phyloP scores from a whole-genome alignment of 1,140 invertebrate species.

The Wasmannia auropunctata region DNA sequence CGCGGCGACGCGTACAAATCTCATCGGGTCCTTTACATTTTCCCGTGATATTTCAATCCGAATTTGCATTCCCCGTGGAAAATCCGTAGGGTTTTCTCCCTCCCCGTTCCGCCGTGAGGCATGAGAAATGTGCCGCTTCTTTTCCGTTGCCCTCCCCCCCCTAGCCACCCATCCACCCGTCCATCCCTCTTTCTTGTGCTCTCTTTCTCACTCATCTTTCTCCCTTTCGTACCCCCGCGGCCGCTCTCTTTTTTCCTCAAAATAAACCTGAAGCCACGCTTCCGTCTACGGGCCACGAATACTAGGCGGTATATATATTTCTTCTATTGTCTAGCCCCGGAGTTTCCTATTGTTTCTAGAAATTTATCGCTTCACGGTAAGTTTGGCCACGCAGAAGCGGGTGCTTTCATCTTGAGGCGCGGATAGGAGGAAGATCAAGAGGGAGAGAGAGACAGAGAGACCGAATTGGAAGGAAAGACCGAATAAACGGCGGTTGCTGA shows the following conservation, averaged over 20 bases:
- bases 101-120: background rate
- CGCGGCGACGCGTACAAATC: conserved; percentile 50
- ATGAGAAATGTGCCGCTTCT: conserved; percentile 64
- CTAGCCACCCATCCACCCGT: background rate
- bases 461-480: conserved; percentile 65
- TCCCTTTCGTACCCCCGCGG: background rate
- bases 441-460: background rate
- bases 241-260: conserved; percentile 65
- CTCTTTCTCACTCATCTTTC: background rate
- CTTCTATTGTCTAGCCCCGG: conserved; percentile 83
- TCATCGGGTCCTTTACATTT: conserved; percentile 61
- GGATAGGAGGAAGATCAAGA: conserved; percentile 44
- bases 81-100: conserved; percentile 55
- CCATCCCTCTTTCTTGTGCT: background rate
- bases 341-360: conserved; percentile 84
- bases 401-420: conserved; percentile 80
- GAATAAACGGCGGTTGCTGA: conserved; percentile 56
- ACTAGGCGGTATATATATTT: conserved; percentile 78
- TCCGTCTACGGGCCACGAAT: conserved; percentile 70
- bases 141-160: conserved; percentile 1
- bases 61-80: conserved; percentile 63
- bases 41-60: conserved; percentile 59
- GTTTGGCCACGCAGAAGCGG: conserved; percentile 80
- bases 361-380: conserved; percentile 84
- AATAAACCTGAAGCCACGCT: conserved; percentile 75